Conservation (phyloP, 2,888 invertebrate species). For the Brachylomia viminalis region DNA sequence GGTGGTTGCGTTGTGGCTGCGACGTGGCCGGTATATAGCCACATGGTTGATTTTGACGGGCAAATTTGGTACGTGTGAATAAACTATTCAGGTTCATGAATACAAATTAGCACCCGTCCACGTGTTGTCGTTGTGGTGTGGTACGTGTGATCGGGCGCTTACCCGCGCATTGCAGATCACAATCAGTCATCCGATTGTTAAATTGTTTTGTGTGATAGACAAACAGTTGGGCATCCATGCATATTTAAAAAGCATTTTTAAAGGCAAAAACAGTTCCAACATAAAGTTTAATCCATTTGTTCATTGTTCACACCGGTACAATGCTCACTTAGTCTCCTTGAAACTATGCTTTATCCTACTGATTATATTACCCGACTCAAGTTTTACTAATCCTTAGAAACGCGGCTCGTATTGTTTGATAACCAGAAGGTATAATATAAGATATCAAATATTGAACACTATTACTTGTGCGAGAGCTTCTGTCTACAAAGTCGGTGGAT, state of each 20-base stretch:
- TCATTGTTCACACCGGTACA: background rate
- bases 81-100: background rate
- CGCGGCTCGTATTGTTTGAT: constrained; percentile 26
- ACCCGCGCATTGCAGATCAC: background rate
- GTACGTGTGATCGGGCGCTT: background rate
- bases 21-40: background rate
- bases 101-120: background rate
- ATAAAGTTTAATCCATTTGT: constrained; percentile 23
- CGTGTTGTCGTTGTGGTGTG: background rate
- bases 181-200: constrained; percentile 23
- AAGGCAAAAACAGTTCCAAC: constrained; percentile 10
- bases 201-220: background rate
- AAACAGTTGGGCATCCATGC: background rate
- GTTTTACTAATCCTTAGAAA: constrained; percentile 19
- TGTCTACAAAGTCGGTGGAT: constrained; percentile 47
- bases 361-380: constrained; percentile 9
- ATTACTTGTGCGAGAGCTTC: constrained; percentile 29
- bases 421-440: constrained; percentile 45
- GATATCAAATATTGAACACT: constrained; percentile 44
- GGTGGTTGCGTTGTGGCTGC: too few species aligned
- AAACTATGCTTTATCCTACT: constrained; percentile 7
- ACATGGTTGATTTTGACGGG: background rate
- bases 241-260: constrained; percentile 34
- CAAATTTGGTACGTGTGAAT: background rate
- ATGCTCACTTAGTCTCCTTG: background rate